phyloP scores from a whole-genome alignment of 2,113 vertebrate species.

The Polyodon spathula region DNA sequence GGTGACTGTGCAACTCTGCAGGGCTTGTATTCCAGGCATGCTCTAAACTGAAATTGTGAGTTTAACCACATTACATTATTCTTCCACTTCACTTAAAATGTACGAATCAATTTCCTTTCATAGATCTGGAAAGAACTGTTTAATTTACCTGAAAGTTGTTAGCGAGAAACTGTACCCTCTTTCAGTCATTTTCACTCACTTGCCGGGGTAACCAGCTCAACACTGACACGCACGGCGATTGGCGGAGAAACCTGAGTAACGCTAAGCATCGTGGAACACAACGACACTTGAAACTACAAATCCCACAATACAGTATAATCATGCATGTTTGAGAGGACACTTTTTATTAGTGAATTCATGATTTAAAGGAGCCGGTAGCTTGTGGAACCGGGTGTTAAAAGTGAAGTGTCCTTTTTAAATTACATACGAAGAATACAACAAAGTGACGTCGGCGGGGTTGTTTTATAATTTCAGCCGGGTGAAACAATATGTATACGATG shows the following conservation, averaged over 20 bases:
- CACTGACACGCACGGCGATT: slow-evolving; percentile 14
- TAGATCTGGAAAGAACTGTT: not conserved
- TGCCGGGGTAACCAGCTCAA: slow-evolving; percentile 12
- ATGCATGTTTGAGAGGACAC: not conserved
- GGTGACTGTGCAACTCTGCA: slow-evolving; percentile 1
- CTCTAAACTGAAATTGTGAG: not conserved
- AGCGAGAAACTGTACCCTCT: slow-evolving; percentile 93
- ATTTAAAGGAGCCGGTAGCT: not conserved
- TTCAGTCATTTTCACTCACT: slow-evolving; percentile 78
- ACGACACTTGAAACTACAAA: not conserved
- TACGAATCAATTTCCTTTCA: not conserved
- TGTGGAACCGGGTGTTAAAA: not conserved
- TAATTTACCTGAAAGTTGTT: slow-evolving; percentile 85
- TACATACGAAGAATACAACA: too few relatives aligned
- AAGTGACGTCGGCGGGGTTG: too few relatives aligned
- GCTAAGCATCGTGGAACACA: slow-evolving; percentile 13
- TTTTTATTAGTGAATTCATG: too few relatives aligned
- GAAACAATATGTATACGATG: too few relatives aligned
- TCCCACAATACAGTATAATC: not conserved
- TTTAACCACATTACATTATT: not conserved
- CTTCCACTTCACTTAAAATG: not conserved
- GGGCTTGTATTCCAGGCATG: not conserved
- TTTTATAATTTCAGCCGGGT: too few relatives aligned
- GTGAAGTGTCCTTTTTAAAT: not conserved
- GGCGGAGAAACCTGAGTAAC: not conserved